Conservation (phyloP, 2,888 invertebrate species). For the Drosophila maculinotata region DNA sequence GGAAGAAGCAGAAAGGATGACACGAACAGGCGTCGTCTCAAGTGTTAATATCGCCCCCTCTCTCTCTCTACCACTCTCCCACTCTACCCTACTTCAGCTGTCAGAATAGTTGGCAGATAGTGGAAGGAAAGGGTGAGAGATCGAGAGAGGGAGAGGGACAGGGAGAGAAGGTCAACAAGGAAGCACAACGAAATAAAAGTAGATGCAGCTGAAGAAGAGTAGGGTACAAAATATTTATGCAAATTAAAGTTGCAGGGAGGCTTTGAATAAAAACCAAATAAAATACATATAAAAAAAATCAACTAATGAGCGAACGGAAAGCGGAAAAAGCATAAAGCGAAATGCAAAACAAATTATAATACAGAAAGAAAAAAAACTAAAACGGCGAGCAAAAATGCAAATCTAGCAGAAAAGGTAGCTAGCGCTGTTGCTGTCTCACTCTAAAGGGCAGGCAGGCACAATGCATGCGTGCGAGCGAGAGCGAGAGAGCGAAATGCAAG, state of each 20-base stretch:
- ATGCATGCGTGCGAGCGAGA: constrained; percentile 12
- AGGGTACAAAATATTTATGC: constrained; percentile 36
- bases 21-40: constrained; percentile 44
- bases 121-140: constrained; percentile 2
- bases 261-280: constrained; percentile 49
- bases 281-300: no score
- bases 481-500: constrained; percentile 38
- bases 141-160: constrained; percentile 9
- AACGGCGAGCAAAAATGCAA: constrained; percentile 47
- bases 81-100: constrained; percentile 7
- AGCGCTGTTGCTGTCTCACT: not conserved
- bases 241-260: constrained; percentile 38
- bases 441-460: not conserved
- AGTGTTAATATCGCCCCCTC: constrained; percentile 32
- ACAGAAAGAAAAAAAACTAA: constrained; percentile 14
- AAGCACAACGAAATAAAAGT: constrained; percentile 25
- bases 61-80: not conserved
- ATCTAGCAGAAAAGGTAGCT: constrained; percentile 49
- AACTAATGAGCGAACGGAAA: constrained; percentile 51
- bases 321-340: constrained; percentile 49
- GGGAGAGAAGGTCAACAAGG: constrained; percentile 36
- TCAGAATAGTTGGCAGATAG: constrained; percentile 20
- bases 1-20: constrained; percentile 9
- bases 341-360: constrained; percentile 52
- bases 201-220: constrained; percentile 17